Evolutionary conservation across 2,888 invertebrate species (phyloP).

Genomic region (Tholera decimalis): DNA sequence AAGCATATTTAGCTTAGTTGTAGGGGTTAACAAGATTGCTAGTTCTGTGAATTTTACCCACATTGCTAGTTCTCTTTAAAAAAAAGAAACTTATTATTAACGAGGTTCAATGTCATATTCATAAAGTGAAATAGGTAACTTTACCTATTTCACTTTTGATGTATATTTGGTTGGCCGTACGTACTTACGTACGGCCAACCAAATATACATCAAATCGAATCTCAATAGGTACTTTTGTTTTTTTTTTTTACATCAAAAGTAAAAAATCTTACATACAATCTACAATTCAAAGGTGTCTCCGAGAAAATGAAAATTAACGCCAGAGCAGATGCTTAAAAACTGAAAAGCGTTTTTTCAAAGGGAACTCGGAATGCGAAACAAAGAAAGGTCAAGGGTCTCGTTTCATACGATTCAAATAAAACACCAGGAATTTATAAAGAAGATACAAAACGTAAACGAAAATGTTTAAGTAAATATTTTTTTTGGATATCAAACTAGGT

Average conservation of each 20-base stretch:
- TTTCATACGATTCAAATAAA: constrained; percentile 50
- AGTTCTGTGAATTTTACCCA: too few species aligned
- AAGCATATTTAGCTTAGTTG: too few species aligned
- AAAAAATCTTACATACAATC: constrained; percentile 7
- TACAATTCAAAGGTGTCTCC: constrained; percentile 34
- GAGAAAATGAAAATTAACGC: constrained; percentile 51
- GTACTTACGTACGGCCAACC: neutral
- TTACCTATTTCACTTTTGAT: constrained; percentile 31
- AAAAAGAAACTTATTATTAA: too few species aligned
- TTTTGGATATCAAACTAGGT: neutral
- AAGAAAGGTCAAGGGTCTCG: constrained; percentile 52
- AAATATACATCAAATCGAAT: too few species aligned
- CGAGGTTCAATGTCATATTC: too few species aligned
- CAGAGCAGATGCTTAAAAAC: constrained; percentile 44
- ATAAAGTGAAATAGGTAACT: too few species aligned
- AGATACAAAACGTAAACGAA: constrained; percentile 19
- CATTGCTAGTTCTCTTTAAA: too few species aligned
- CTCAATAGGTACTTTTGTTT: too few species aligned
- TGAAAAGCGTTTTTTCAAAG: constrained; percentile 44
- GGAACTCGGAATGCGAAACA: constrained; percentile 42
- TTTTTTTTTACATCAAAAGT: neutral
- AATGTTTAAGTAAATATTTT: neutral
- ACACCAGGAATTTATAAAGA: constrained; percentile 28
- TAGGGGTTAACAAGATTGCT: too few species aligned
- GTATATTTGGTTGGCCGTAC: neutral